Base-by-base conservation (phyloP, 2,113 vertebrate genomes). In the Plecturocebus donacophilus region DNA sequence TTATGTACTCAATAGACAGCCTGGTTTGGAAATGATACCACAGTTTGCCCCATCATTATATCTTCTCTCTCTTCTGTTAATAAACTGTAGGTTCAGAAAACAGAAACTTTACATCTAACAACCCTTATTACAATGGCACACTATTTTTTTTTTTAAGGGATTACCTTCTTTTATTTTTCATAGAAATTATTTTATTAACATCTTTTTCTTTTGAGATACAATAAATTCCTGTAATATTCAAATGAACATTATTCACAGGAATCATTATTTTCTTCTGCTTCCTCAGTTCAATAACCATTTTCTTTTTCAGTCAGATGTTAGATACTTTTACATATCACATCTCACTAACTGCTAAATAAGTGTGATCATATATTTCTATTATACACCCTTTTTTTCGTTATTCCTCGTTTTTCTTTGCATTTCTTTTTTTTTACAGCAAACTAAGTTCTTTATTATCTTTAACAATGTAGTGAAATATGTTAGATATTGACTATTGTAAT, bases 371-470 rank as follows among this genome's bases (percentile, higher is more conserved):
- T 87, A 40, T 88, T 75, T 12, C 30, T 70, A n/a, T 56, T 42
- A 42, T 73, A 49, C 0, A n/a, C 4, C 14, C 1, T 14, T 58
- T 68, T 45, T 7, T 93, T 73, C 10, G 5, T 90, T 40, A 25
- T 11, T 8, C 11, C 20, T 91, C 42, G 10, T 64, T 42, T 42
- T 80, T 82, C n/a, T 38, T 56, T 91, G n/a, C 8, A 61, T 75
- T 81, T 87, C n/a, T 77, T 49, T 90, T 94, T 94, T 92, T 84
- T 52, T 10, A 71, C 14, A 84, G 40, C 10, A 95, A 91, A 91
- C 25, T 85, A 38, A 79, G 19, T 42, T 92, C 23, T 88, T 54
- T 88, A 80, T 70, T 35, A 66, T 52, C 38, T 81, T 71, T 87
- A 68, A 64, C 6, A 76, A 76, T 66, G 91, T 70, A 68, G 20